phyloP scores from a whole-genome alignment of 2,888 invertebrate species.

The Megastigmus dorsalis region DNA sequence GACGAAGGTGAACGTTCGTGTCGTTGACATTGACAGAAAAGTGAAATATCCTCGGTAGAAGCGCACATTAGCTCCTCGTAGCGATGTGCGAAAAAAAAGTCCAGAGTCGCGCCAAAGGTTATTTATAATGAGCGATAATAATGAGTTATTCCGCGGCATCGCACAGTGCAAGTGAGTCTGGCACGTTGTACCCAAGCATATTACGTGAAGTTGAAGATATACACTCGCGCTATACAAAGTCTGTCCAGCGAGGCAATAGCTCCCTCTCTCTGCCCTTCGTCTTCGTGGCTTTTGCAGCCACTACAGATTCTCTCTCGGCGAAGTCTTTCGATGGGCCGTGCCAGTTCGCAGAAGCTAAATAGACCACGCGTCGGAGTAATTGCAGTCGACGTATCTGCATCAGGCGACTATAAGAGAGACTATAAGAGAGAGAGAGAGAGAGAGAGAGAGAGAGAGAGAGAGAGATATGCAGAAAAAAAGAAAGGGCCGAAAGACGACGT shows the following conservation, averaged over 20 bases:
- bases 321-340: slow-evolving; percentile 67
- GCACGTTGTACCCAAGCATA: too few species aligned
- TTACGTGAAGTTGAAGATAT: slow-evolving; percentile 49
- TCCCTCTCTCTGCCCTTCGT: neutral
- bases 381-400: slow-evolving; percentile 67
- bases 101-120: neutral
- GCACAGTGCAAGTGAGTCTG: slow-evolving; percentile 60
- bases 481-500: slow-evolving; percentile 57
- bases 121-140: slow-evolving; percentile 46
- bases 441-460: slow-evolving; percentile 35
- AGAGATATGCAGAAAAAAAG: slow-evolving; percentile 52
- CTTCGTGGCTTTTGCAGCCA: too few species aligned
- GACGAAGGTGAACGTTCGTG: too few species aligned
- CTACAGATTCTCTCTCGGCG: too few species aligned
- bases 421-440: slow-evolving; percentile 27
- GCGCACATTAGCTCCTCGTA: too few species aligned
- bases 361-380: slow-evolving; percentile 69
- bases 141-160: slow-evolving; percentile 33
- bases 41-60: neutral
- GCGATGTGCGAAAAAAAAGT: neutral
- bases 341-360: slow-evolving; percentile 67
- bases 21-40: slow-evolving; percentile 5
- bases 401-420: slow-evolving; percentile 54
- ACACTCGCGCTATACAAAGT: too few species aligned
- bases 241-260: neutral